Evolutionary conservation across 2,888 invertebrate genomes (phyloP).

Genomic region (Heliconius charithonia): DNA sequence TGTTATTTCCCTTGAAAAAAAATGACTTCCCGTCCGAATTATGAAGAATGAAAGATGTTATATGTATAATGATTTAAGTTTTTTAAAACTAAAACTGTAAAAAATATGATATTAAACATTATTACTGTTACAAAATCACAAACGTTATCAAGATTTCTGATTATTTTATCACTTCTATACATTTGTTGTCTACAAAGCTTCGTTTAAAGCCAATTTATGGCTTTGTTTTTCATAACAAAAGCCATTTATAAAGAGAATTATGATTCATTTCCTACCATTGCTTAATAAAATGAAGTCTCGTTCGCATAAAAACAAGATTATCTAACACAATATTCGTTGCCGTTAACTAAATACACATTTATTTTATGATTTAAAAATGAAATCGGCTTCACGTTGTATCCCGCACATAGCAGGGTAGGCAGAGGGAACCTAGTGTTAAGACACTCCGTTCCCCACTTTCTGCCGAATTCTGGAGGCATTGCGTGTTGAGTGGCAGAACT

Average conservation of each 20-base stretch:
- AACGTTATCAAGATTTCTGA: neutral
- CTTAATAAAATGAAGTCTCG: constrained; percentile 13
- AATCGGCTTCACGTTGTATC: too few relatives aligned
- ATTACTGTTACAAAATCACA: neutral
- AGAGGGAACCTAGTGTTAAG: too few relatives aligned
- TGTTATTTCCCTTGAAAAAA: too few relatives aligned
- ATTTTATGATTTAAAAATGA: neutral
- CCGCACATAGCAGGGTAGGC: too few relatives aligned
- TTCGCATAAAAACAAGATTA: neutral
- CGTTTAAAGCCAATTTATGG: constrained; percentile 3
- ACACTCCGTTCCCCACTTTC: too few relatives aligned
- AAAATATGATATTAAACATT: neutral
- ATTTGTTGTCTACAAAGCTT: neutral
- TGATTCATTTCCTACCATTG: constrained; percentile 19
- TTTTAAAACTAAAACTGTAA: too few relatives aligned
- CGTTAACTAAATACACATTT: neutral
- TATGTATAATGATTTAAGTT: too few relatives aligned
- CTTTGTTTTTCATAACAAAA: constrained; percentile 4
- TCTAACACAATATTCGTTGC: neutral
- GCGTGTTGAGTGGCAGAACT: too few relatives aligned
- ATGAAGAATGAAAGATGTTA: too few relatives aligned
- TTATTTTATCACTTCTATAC: neutral
- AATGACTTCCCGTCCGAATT: too few relatives aligned
- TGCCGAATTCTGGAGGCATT: too few relatives aligned
- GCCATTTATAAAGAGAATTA: constrained; percentile 10